These are phyloP conservation scores for Dromius quadrimaculatus DNA, from an alignment of 2,888 invertebrate species.

Conservation along the genomic window DNA sequence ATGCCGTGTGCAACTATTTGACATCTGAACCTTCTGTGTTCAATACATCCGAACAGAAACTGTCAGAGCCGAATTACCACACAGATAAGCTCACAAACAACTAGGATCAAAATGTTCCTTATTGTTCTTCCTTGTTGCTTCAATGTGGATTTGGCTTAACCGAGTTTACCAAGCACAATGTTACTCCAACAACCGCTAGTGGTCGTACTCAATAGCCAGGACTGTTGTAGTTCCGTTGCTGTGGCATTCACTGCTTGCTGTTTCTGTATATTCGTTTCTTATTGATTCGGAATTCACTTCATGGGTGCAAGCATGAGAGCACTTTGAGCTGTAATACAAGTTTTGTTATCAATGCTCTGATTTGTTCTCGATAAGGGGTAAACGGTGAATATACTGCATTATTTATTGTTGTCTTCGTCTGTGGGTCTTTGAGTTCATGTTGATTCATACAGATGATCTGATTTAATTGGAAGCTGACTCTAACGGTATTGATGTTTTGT, in stretches of 20 bases:
- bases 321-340: conserved; percentile 1
- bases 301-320: neutral
- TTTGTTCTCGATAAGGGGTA: conserved; percentile 1
- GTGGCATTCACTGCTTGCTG: neutral
- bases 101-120: neutral
- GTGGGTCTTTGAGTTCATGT: no score
- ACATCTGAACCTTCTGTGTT: no score
- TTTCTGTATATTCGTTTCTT: conserved; percentile 4
- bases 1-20: no score
- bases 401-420: no score
- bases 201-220: conserved; percentile 2
- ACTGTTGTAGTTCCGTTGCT: neutral
- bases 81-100: neutral
- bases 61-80: no score
- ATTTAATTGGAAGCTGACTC: no score
- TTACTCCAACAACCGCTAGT: conserved; percentile 4
- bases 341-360: conserved; percentile 14
- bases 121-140: neutral
- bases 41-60: no score
- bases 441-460: no score
- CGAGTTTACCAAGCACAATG: neutral
- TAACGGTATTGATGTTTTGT: no score
- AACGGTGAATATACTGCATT: neutral
- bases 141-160: neutral
- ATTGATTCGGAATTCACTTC: neutral